A percentile compares a stretch with the other conserved stretches of the same genome.
phyloP scores from a whole-genome alignment of 2,888 invertebrate genomes.

The Morpho deidamia region DNA sequence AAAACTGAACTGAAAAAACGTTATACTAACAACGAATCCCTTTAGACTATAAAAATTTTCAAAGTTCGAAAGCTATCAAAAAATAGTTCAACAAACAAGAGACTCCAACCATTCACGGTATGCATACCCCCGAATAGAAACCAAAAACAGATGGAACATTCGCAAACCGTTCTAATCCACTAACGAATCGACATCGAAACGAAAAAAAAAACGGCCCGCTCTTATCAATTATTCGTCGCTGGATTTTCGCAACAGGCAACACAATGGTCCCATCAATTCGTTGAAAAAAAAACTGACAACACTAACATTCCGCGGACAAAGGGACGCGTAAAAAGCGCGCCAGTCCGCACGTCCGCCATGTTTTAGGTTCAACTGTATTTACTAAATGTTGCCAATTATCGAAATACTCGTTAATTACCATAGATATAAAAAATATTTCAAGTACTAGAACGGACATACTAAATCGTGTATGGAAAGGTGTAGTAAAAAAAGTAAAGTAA shows the following conservation, averaged over 20 bases:
- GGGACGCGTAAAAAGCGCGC: constrained; percentile 39
- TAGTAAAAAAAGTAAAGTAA: too few species aligned
- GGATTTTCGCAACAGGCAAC: constrained; percentile 61
- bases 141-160: constrained; percentile 1
- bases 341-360: constrained; percentile 25
- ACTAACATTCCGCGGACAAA: constrained; percentile 52
- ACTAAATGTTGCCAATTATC: not conserved
- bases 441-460: too few species aligned
- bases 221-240: constrained; percentile 64
- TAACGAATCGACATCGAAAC: constrained; percentile 47
- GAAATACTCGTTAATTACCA: not conserved
- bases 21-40: not conserved
- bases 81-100: constrained; percentile 17
- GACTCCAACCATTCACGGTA: constrained; percentile 1
- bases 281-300: constrained; percentile 54
- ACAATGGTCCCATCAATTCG: constrained; percentile 69
- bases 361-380: constrained; percentile 9
- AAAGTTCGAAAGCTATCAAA: constrained; percentile 7
- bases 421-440: too few species aligned
- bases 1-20: not conserved
- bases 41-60: constrained; percentile 1
- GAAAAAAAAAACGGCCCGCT: constrained; percentile 28
- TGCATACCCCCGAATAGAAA: constrained; percentile 3
- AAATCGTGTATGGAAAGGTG: too few species aligned
- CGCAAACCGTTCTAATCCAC: constrained; percentile 47